Evolutionary conservation across 2,797 vertebrate genomes (phyloP), one percentile per base, ranked within the genome.

Genomic region (Melanotaenia pygmaea): DNA sequence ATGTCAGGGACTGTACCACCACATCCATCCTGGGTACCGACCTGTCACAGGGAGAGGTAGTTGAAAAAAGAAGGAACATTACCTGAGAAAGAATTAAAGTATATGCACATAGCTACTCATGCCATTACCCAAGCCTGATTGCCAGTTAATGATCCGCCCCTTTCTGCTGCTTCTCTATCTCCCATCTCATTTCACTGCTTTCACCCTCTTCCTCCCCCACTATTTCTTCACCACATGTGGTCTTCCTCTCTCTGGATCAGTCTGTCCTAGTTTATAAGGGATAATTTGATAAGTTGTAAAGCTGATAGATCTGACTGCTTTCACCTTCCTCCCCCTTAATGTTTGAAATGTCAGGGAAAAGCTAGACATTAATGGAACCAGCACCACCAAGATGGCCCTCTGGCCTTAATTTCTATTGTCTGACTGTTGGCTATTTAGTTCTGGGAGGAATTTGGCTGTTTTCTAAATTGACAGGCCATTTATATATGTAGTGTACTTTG

Each of bases 61-160:
- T 73, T 61, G 70, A 70, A 68, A 85, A 84, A 78, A 51, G 75
- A 77, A 47, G 75, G 65, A 86, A 82, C 81, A 90, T 89, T 83
- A 77, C 83, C 88, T 86, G 88, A 89, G 86, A 90, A 91, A 82
- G 89, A 82, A 81, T 80, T 59, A 82, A 16, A 80, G 70, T 80
- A 83, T 85, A 87, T 81, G 76, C 81, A 74, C 30, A 9, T 30
- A 30, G 30, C 30, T 62, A 71, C 78, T 73, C 76, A 43, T 24
- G 45, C 59, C 81, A 68, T 87, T 75, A 76, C 79, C 63, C 10
- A 63, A 68, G 73, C 85, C 65, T 76, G 79, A 89, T 89, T 84
- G 68, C 80, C 69, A 74, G 81, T 83, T 86, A 85, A 89, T 83
- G 77, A 76, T 73, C 59, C 28, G 26, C 59, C 53, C 53, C 34